Conservation (phyloP, 2,113 vertebrate species). For the Brachyistius frenatus region DNA sequence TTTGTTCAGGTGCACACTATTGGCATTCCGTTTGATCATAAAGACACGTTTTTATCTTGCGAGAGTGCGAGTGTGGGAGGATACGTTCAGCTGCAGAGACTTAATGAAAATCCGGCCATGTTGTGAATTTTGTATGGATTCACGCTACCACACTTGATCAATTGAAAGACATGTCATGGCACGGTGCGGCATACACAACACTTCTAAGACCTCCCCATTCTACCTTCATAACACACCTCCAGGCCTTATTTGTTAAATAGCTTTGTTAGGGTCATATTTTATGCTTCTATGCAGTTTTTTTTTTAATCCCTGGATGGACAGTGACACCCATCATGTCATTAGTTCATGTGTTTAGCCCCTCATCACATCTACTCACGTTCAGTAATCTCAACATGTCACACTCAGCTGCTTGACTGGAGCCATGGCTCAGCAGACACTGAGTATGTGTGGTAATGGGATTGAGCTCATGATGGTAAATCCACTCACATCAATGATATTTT, state of each 20-base stretch:
- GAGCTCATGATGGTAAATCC: slow-evolving; percentile 59
- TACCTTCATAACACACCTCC: not conserved
- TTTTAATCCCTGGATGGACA: not conserved
- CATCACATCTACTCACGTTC: slow-evolving; percentile 59
- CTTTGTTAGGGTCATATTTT: not conserved
- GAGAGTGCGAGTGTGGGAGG: slow-evolving; percentile 16
- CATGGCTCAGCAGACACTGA: slow-evolving; percentile 51
- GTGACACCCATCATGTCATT: slow-evolving; percentile 35
- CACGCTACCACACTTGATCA: slow-evolving; percentile 5
- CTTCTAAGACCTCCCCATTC: slow-evolving; percentile 6
- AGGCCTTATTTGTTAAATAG: not conserved
- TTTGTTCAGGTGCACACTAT: slow-evolving; percentile 35
- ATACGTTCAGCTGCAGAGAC: slow-evolving; percentile 23
- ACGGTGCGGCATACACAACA: not conserved
- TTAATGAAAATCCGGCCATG: slow-evolving; percentile 37
- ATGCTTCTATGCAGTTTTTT: not conserved
- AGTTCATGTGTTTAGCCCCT: slow-evolving; percentile 38
- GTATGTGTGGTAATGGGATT: slow-evolving; percentile 65
- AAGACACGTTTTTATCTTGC: slow-evolving; percentile 5
- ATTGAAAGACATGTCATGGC: slow-evolving; percentile 34
- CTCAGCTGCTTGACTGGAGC: slow-evolving; percentile 45
- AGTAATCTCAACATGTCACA: slow-evolving; percentile 64
- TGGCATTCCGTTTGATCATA: slow-evolving; percentile 53
- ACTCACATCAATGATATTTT: slow-evolving; percentile 51
- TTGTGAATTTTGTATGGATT: slow-evolving; percentile 50